Evolutionary conservation across 1,140 invertebrate species (phyloP).

Genomic region (Triops longicaudatus): DNA sequence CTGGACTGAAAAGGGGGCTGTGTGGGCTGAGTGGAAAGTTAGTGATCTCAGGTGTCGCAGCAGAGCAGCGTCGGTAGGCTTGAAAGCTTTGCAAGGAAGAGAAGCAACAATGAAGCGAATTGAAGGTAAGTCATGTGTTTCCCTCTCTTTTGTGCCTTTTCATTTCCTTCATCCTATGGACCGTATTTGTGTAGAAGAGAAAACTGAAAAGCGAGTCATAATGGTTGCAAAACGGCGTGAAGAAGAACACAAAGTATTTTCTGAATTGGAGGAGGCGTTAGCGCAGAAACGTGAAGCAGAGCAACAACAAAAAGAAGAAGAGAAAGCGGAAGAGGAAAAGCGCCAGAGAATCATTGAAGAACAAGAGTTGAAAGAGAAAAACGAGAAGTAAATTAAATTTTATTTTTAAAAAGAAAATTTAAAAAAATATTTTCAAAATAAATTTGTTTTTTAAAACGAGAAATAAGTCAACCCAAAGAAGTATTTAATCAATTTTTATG

Average conservation of each 20-base stretch:
- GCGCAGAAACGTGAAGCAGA: conserved; percentile 1
- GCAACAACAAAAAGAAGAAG: neutral
- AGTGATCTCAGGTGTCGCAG: neutral
- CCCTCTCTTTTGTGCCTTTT: neutral
- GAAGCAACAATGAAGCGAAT: neutral
- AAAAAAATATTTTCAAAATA: no score
- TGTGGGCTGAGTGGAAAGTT: neutral
- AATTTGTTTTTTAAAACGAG: no score
- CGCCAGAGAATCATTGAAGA: neutral
- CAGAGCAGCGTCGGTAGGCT: neutral
- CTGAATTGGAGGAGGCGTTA: neutral
- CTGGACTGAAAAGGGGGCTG: neutral
- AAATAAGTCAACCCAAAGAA: no score
- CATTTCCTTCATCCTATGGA: neutral
- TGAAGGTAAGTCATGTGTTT: neutral
- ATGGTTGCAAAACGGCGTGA: neutral
- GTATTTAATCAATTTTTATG: no score
- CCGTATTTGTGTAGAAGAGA: neutral
- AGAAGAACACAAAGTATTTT: neutral
- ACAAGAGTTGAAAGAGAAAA: neutral
- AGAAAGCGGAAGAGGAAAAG: neutral
- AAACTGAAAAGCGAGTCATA: neutral
- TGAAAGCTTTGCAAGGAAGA: neutral
- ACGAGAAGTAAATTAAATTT: neutral
- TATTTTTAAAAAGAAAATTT: no score